phyloP scores from a whole-genome alignment of 2,113 vertebrate genomes.

The Rhipidura dahli region DNA sequence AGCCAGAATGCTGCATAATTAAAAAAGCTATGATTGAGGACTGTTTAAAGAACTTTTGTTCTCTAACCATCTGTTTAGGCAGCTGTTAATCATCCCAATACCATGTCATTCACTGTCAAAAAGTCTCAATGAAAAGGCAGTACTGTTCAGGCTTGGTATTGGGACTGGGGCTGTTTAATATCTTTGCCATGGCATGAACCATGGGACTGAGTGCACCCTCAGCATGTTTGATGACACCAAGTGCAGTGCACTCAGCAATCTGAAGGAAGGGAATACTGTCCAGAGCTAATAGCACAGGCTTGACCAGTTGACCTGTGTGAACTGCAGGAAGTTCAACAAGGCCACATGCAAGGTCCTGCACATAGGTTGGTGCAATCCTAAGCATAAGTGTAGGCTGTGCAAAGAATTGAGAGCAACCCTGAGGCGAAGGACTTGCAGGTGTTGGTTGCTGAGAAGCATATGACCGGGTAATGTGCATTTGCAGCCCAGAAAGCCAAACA shows the following conservation, averaged over 20 bases:
- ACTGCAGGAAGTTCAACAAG: background rate
- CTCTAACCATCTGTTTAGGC: background rate
- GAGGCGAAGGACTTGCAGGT: background rate
- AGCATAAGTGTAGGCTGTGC: background rate
- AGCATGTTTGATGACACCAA: background rate
- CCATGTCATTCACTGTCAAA: background rate
- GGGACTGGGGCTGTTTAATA: background rate
- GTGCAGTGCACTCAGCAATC: fast-evolving
- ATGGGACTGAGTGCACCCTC: background rate
- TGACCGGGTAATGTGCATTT: background rate
- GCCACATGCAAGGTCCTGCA: background rate
- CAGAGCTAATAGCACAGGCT: background rate
- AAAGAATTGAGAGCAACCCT: background rate
- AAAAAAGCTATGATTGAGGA: background rate
- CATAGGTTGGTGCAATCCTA: fast-evolving
- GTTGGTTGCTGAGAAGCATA: background rate
- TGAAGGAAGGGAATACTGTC: background rate
- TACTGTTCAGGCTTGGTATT: background rate
- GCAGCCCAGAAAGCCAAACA: fast-evolving
- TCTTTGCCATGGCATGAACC: background rate
- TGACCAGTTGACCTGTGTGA: background rate
- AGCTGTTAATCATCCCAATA: background rate
- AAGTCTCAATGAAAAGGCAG: background rate
- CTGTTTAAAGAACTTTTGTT: background rate
- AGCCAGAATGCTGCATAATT: background rate